Evolutionary conservation across 2,113 vertebrate genomes (phyloP), one percentile per base, ranked within the genome.

Genomic region (Thunnus maccoyii): DNA sequence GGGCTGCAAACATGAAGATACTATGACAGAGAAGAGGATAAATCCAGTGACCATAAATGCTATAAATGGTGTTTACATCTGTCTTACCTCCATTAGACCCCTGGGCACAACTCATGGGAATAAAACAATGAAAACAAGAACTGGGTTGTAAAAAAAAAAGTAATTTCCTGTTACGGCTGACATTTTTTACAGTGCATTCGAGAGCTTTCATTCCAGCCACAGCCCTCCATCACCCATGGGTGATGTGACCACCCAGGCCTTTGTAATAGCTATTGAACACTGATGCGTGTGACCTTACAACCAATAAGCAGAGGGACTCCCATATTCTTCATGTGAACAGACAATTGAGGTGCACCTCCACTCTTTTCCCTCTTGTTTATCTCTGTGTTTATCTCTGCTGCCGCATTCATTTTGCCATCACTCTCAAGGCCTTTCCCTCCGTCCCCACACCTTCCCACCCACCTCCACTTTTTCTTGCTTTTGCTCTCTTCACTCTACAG

Each of bases 381-480:
- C 46, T 27, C 14, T 83, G 63, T 69, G 85, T 72, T 75, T 27
- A 51, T 71, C 52, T 60, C 67, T 32, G 56, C 72, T 76, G 25
- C 70, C 58, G 36, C 66, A 74, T 70, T 86, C 65, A 41, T 90
- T 65, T 36, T 82, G 54, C 36, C 32, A 36, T 75, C 50, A 36
- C 75, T 82, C 82, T 72, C 60, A 73, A 78, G 70, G 75, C 78
- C 61, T 76, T 58, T 62, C 46, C 78, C 61, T 78, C 57, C 69
- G 13, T 82, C 80, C 82, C 80, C 67, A 58, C 76, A 67, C 27
- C 56, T 63, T 61, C 66, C 65, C 8, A 11, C 48, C 72, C 78
- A 66, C 65, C 54, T 63, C 4, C 44, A 17, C 50, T 46, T 54
- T 62, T 57, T 62, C 72, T 66, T 47, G 30, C 22, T 51, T 22